Evolutionary conservation across 1,140 invertebrate species (phyloP).

Genomic region (Thalassaphorura encarpata): DNA sequence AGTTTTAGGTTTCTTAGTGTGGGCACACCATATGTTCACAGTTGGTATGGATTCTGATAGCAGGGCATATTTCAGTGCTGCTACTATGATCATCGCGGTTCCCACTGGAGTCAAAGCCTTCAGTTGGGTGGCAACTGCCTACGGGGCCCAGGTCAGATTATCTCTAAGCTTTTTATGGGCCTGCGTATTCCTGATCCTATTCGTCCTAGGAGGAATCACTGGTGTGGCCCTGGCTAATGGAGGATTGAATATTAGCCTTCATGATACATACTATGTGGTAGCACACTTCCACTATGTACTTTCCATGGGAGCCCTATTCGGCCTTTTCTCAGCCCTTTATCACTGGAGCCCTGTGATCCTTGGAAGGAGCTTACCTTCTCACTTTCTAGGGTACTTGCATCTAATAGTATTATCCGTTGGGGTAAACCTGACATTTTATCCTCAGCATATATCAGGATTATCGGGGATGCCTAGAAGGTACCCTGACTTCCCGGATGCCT

Average conservation of each 20-base stretch:
- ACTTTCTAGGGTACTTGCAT: constrained; percentile 36
- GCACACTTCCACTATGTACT: constrained; percentile 62
- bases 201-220: constrained; percentile 52
- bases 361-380: constrained; percentile 45
- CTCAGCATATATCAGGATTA: constrained; percentile 63
- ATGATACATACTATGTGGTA: constrained; percentile 67
- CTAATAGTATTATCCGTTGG: constrained; percentile 48
- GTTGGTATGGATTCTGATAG: constrained; percentile 61
- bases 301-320: constrained; percentile 57
- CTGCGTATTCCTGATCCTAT: constrained; percentile 61
- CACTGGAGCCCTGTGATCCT: constrained; percentile 55
- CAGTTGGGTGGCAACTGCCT: constrained; percentile 49
- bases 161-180: constrained; percentile 48
- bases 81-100: constrained; percentile 61
- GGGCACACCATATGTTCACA: constrained; percentile 61
- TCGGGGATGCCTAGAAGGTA: constrained; percentile 60
- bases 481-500: constrained; percentile 58
- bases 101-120: constrained; percentile 57
- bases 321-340: constrained; percentile 55
- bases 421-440: constrained; percentile 58
- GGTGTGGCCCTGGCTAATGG: constrained; percentile 58
- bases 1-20: constrained; percentile 54
- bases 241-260: constrained; percentile 56
- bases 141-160: constrained; percentile 45
- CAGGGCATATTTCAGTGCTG: constrained; percentile 59